A percentile compares a stretch with the other conserved stretches of the same genome.
These are phyloP conservation scores for Aphaenogaster rudis DNA, from an alignment of 1,140 invertebrate genomes.

Conservation along the genomic window DNA sequence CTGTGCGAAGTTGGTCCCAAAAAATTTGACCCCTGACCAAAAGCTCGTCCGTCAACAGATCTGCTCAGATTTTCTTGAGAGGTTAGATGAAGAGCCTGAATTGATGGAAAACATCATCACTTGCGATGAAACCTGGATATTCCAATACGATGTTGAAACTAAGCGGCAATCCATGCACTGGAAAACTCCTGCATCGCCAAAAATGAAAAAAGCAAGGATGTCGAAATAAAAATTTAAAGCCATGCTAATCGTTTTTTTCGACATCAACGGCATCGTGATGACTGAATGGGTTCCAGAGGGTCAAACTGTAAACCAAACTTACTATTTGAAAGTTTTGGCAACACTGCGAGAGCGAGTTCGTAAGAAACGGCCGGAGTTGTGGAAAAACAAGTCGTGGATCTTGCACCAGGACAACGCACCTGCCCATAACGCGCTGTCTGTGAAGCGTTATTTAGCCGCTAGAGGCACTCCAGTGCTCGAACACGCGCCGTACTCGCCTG, in stretches of 20 bases:
- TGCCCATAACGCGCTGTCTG: constrained; percentile 1
- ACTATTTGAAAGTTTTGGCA: background rate
- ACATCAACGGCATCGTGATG: background rate
- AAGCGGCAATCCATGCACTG: constrained; percentile 74
- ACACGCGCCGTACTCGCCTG: constrained; percentile 75
- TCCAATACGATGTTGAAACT: constrained; percentile 76
- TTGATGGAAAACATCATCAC: constrained; percentile 70
- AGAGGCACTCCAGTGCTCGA: no score
- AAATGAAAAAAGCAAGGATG: constrained; percentile 32
- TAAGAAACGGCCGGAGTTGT: constrained; percentile 15
- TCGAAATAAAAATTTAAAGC: background rate
- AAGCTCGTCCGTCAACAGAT: background rate
- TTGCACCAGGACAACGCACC: constrained; percentile 38
- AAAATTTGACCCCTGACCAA: background rate
- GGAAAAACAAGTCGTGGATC: constrained; percentile 27
- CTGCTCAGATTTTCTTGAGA: constrained; percentile 5
- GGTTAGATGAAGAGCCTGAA: constrained; percentile 17
- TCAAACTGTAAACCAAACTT: no score
- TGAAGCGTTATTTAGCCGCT: background rate
- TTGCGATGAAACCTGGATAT: constrained; percentile 76
- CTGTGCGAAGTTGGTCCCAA: constrained; percentile 14
- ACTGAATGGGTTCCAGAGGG: no score
- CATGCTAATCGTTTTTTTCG: constrained; percentile 28
- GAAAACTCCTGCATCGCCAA: constrained; percentile 56
- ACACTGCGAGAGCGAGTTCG: constrained; percentile 18